phyloP scores from a whole-genome alignment of 2,113 vertebrate genomes.

The Archocentrus centrarchus region DNA sequence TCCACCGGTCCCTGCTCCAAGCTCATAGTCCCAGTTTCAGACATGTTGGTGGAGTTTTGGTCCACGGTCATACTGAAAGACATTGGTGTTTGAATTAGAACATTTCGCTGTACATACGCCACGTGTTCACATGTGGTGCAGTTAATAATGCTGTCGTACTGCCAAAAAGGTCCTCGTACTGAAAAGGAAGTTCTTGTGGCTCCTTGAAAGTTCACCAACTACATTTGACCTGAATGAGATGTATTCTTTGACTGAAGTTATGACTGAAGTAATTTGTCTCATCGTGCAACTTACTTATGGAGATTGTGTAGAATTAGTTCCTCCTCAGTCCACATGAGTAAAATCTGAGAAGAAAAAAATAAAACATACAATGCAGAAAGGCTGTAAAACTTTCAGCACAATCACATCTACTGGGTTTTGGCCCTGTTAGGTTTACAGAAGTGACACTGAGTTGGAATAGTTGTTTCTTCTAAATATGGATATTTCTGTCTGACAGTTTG shows the following conservation, averaged over 20 bases:
- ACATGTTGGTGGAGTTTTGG: slow-evolving; percentile 64
- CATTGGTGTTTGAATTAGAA: neutral
- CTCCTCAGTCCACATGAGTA: neutral
- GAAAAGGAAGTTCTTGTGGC: neutral
- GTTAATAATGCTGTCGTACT: neutral
- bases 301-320: neutral
- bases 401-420: neutral
- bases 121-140: neutral
- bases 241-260: neutral
- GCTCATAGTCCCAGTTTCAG: neutral
- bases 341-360: slow-evolving; percentile 1
- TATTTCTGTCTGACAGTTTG: neutral
- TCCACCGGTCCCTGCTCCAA: slow-evolving; percentile 79
- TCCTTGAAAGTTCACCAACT: neutral
- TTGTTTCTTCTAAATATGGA: slow-evolving; percentile 17
- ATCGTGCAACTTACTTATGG: slow-evolving; percentile 19
- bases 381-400: neutral
- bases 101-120: neutral
- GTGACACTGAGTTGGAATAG: neutral
- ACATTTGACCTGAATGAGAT: too few species aligned
- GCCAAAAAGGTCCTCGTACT: neutral
- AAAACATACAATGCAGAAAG: neutral
- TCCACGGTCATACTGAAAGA: slow-evolving; percentile 55
- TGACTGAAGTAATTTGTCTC: neutral
- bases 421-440: neutral